Evolutionary conservation across 2,113 vertebrate species (phyloP).

Genomic region (Heliornis fulica): DNA sequence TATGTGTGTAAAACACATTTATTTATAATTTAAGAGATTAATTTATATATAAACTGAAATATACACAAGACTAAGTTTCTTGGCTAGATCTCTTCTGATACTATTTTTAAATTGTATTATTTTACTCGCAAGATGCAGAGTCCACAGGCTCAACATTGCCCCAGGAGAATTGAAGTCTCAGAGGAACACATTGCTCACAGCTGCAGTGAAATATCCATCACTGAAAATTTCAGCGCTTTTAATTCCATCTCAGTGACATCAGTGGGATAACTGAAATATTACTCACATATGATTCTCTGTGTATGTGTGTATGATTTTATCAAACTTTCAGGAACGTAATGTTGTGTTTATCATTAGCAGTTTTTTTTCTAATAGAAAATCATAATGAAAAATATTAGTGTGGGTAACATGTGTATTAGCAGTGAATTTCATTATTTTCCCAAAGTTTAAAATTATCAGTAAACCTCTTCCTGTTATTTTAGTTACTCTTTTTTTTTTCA

Average conservation of each 20-base stretch:
- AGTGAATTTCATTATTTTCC: background rate
- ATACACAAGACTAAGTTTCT: constrained; percentile 12
- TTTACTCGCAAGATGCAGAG: constrained; percentile 32
- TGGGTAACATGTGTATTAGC: background rate
- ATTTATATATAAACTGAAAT: constrained; percentile 31
- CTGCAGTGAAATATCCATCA: constrained; percentile 57
- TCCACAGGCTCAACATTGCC: constrained; percentile 24
- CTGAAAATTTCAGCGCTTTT: constrained; percentile 61
- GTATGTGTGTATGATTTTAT: constrained; percentile 23
- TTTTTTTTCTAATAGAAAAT: background rate
- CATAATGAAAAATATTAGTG: background rate
- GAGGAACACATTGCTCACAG: constrained; percentile 68
- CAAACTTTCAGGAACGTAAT: background rate
- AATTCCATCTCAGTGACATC: constrained; percentile 71
- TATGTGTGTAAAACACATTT: background rate
- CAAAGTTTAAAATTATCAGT: background rate
- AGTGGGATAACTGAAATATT: constrained; percentile 58
- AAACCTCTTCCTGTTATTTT: background rate
- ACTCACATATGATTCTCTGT: constrained; percentile 43
- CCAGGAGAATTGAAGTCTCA: constrained; percentile 26
- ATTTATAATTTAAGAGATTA: background rate
- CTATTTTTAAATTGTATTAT: constrained; percentile 46
- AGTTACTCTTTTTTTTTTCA: background rate
- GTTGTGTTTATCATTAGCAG: background rate
- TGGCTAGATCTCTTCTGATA: background rate